These are phyloP conservation scores for Drosophila infuscata DNA, from an alignment of 2,888 invertebrate species.

Conservation along the genomic window DNA sequence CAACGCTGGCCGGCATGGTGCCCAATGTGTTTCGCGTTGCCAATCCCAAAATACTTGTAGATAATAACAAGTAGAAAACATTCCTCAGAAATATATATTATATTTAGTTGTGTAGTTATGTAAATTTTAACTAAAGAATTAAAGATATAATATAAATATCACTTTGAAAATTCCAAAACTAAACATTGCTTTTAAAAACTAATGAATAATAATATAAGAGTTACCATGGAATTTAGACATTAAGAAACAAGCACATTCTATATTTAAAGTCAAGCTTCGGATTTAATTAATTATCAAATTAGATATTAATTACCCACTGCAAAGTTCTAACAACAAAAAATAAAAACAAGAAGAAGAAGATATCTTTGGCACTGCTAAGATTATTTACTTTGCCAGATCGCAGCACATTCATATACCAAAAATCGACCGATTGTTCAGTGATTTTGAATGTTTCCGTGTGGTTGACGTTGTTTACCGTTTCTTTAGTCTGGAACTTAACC, in stretches of 20 bases:
- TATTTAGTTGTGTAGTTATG: not conserved
- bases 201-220: not conserved
- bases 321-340: too few relatives aligned
- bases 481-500: not conserved
- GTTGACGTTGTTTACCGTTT: not conserved
- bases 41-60: slow-evolving; percentile 94
- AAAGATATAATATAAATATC: not conserved
- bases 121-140: not conserved
- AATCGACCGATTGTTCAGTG: not conserved
- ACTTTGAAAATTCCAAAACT: not conserved
- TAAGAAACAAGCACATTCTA: not conserved
- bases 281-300: not conserved
- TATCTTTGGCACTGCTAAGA: not conserved
- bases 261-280: not conserved
- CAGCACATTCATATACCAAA: not conserved
- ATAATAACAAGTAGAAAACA: slow-evolving; percentile 67
- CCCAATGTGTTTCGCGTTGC: slow-evolving; percentile 97
- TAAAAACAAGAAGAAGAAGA: too few relatives aligned
- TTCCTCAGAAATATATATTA: not conserved
- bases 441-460: not conserved
- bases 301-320: not conserved
- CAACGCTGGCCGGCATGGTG: slow-evolving; percentile 93
- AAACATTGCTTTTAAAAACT: not conserved
- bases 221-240: not conserved
- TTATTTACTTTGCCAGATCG: not conserved